These are phyloP conservation scores for Lepidotrigona ventralis DNA, from an alignment of 1,140 invertebrate species.

Conservation along the genomic window DNA sequence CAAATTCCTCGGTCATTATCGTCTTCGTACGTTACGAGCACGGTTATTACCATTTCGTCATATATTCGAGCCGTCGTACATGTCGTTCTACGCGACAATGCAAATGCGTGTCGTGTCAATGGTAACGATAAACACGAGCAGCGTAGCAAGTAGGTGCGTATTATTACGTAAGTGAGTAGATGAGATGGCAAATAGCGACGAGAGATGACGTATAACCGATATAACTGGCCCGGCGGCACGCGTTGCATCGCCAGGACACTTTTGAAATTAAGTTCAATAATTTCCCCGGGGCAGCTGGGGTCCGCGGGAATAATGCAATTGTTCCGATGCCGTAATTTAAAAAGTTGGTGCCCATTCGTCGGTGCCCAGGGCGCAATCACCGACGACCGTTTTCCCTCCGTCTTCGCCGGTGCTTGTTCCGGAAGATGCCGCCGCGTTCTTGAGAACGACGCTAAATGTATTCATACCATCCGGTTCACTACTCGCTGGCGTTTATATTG, in stretches of 20 bases:
- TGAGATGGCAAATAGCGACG: neutral
- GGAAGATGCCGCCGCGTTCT: neutral
- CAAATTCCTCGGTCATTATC: too few relatives aligned
- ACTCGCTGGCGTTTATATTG: neutral
- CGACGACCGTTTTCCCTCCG: neutral
- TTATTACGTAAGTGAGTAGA: neutral
- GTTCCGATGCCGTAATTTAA: constrained; percentile 73
- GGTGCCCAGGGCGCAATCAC: constrained; percentile 69
- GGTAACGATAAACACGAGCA: too few relatives aligned
- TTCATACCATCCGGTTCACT: neutral
- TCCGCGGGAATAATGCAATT: constrained; percentile 67
- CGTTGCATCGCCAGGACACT: constrained; percentile 49
- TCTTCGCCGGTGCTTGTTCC: neutral
- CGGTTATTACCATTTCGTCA: too few relatives aligned
- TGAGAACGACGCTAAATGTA: constrained; percentile 4
- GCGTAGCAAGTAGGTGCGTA: too few relatives aligned
- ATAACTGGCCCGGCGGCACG: constrained; percentile 1
- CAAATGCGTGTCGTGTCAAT: too few relatives aligned
- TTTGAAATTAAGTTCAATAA: constrained; percentile 70
- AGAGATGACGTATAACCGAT: constrained; percentile 1
- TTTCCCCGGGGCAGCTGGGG: constrained; percentile 67
- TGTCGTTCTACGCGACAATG: too few relatives aligned
- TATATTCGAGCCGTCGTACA: too few relatives aligned
- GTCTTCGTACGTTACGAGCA: too few relatives aligned
- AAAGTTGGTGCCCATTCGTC: constrained; percentile 74